A percentile compares a stretch with the other conserved stretches of the same genome.
These are phyloP conservation scores for Steatocranus sp. DNA, from an alignment of 2,797 vertebrate genomes.

Conservation along the genomic window DNA sequence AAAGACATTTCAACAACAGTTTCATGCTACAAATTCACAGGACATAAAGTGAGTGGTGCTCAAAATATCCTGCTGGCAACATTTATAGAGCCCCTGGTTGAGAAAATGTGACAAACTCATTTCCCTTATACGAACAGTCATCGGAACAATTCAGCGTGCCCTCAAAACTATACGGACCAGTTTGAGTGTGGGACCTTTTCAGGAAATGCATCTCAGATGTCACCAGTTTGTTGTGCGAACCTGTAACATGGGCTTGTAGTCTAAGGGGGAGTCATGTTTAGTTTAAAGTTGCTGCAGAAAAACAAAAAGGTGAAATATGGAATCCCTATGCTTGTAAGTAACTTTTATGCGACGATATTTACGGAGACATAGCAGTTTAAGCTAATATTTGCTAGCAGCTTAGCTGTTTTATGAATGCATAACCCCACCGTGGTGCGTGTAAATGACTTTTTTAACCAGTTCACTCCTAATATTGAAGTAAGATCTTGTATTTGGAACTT, in stretches of 20 bases:
- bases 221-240: neutral
- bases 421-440: neutral
- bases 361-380: neutral
- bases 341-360: neutral
- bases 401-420: neutral
- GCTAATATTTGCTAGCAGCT: neutral
- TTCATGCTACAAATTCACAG: neutral
- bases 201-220: neutral
- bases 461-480: neutral
- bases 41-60: neutral
- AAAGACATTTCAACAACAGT: neutral
- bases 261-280: conserved; percentile 43
- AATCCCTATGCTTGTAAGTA: conserved; percentile 75
- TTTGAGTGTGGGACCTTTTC: conserved; percentile 3
- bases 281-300: conserved; percentile 34
- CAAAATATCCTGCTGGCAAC: neutral
- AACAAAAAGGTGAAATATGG: conserved; percentile 72
- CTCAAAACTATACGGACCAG: neutral
- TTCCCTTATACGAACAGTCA: neutral
- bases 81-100: neutral
- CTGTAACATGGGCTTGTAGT: conserved; percentile 2
- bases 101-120: neutral
- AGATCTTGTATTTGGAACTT: neutral
- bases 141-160: conserved; percentile 2
- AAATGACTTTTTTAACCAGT: neutral